phyloP scores from a whole-genome alignment of 2,888 invertebrate species.

The Aspidiotus rigidus region DNA sequence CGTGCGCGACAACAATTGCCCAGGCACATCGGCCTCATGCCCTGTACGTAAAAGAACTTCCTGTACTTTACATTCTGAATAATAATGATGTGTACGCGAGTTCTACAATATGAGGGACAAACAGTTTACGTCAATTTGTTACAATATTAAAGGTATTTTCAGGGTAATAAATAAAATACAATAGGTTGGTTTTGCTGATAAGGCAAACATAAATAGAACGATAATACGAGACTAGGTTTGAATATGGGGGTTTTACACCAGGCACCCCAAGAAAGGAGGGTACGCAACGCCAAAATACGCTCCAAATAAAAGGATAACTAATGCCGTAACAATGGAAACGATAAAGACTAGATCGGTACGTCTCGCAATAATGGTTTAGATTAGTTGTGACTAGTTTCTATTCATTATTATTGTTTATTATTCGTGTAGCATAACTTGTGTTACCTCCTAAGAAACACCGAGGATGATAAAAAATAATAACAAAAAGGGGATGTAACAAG shows the following conservation, averaged over 20 bases:
- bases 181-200: conserved; percentile 25
- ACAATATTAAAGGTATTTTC: conserved; percentile 32
- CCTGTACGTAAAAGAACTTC: too few species aligned
- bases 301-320: conserved; percentile 16
- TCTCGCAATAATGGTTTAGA: conserved; percentile 32
- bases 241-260: not conserved
- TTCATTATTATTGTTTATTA: conserved; percentile 23
- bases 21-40: too few species aligned
- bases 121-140: conserved; percentile 13
- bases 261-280: conserved; percentile 10
- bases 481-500: not conserved
- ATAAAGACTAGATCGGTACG: conserved; percentile 24
- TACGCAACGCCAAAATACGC: conserved; percentile 2
- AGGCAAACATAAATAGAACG: conserved; percentile 18
- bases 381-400: conserved; percentile 29
- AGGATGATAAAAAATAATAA: not conserved
- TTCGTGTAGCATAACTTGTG: not conserved
- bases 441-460: not conserved
- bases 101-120: too few species aligned
- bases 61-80: too few species aligned
- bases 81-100: too few species aligned
- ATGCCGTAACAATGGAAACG: conserved; percentile 29
- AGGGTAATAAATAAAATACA: conserved; percentile 34
- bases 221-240: conserved; percentile 11
- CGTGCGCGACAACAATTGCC: too few species aligned